Base-by-base conservation (phyloP, 2,797 vertebrate species). In the Anniella stebbinsi region DNA sequence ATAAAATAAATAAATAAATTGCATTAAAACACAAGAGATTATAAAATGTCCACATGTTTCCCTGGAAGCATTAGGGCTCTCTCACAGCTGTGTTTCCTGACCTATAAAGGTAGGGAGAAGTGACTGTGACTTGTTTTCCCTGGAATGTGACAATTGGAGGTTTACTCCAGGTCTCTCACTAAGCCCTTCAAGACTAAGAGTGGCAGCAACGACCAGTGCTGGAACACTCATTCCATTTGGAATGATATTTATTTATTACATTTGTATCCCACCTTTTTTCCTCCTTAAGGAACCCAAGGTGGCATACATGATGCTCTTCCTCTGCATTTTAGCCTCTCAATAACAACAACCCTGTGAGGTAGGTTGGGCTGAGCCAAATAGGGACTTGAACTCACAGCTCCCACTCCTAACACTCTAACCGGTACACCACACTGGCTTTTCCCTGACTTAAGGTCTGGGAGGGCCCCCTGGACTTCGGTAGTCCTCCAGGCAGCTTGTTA, bases 1-100 rank as follows among this genome's bases (percentile, higher is more conserved):
- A n/a, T n/a, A n/a, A n/a, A n/a, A n/a, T n/a, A n/a, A n/a, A n/a
- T n/a, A n/a, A n/a, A n/a, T n/a, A n/a, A n/a, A 23, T 15, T 51
- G 38, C 4, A 33, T 69, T 11, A 69, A 38, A 13, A 28, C 33
- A n/a, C 2, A n/a, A 54, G 36, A 80, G 30, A 38, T 51, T 15
- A 41, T 80, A 66, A 54, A 3, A 30, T 2, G 0, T 30, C 41
- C 18, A 0, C 7, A 0, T 0, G 33, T 88, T 45, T 70, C 4
- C 15, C 28, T 57, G 41, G 28, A 80, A 70, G 15, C 25, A 13
- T 12, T 33, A 1, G 45, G 23, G 38, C 23, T 51, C 33, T 48
- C 25, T 67, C 41, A 10, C 41, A 87, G 45, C 23, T 11, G 66
- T 69, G 3, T 75, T 36, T 66, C 2, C 18, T 33, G 36, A 21